phyloP scores from a whole-genome alignment of 1,140 invertebrate genomes.

The Chironomus striatipennis region DNA sequence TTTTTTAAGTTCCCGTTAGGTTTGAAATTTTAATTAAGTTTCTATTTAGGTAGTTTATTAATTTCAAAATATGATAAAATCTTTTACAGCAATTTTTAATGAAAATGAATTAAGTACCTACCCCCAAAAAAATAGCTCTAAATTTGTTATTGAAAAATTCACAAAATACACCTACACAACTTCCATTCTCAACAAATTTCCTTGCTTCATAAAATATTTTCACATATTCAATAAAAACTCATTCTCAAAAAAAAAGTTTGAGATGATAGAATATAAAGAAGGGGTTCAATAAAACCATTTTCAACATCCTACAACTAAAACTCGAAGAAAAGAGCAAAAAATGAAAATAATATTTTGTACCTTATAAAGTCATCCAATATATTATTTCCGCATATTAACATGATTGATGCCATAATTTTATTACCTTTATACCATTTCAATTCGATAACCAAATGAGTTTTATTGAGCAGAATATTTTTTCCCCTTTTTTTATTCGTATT shows the following conservation, averaged over 20 bases:
- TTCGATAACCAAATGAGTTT: constrained; percentile 13
- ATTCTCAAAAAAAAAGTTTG: not conserved
- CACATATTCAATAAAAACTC: not conserved
- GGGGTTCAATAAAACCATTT: not conserved
- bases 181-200: not conserved
- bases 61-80: too few relatives aligned
- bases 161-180: too few relatives aligned
- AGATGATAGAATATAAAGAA: not conserved
- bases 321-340: not conserved
- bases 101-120: too few relatives aligned
- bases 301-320: not conserved
- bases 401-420: constrained; percentile 3
- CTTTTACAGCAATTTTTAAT: too few relatives aligned
- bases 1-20: too few relatives aligned
- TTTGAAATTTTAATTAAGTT: too few relatives aligned
- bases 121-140: too few relatives aligned
- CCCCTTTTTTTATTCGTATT: too few relatives aligned
- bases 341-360: not conserved
- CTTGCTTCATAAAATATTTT: not conserved
- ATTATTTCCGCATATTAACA: constrained; percentile 14
- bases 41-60: too few relatives aligned
- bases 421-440: constrained; percentile 9
- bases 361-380: constrained; percentile 13
- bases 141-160: too few relatives aligned
- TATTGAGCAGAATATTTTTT: not conserved